Evolutionary conservation across 2,113 vertebrate genomes (phyloP).

Genomic region (Macquaria ambigua): DNA sequence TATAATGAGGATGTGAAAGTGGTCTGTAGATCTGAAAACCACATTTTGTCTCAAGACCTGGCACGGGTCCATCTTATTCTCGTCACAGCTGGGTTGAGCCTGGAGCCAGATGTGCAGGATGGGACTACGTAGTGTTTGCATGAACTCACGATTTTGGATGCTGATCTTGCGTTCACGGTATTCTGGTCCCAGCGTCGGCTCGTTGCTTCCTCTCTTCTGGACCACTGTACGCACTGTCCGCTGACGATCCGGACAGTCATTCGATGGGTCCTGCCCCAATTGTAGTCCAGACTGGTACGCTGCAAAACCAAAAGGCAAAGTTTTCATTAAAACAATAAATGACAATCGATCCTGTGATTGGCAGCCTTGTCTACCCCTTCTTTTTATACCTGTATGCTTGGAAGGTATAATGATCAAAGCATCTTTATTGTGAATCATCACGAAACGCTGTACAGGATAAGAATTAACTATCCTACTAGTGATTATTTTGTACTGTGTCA

Average conservation of each 20-base stretch:
- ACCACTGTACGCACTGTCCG: conserved; percentile 90
- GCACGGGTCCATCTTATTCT: neutral
- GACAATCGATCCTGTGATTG: neutral
- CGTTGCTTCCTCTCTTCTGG: conserved; percentile 89
- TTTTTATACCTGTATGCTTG: neutral
- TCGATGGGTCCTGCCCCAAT: conserved; percentile 91
- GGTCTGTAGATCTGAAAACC: neutral
- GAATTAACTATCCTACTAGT: neutral
- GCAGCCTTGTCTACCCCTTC: neutral
- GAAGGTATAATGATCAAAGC: neutral
- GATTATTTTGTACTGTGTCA: too few relatives aligned
- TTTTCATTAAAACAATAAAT: neutral
- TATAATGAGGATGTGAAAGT: neutral
- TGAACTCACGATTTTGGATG: conserved; percentile 92
- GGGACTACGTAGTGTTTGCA: too few relatives aligned
- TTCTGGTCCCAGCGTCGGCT: conserved; percentile 88
- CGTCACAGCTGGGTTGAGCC: neutral
- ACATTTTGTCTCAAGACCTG: neutral
- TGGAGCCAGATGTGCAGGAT: neutral
- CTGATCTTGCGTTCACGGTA: conserved; percentile 93
- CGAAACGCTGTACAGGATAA: neutral
- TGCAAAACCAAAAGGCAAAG: conserved; percentile 63
- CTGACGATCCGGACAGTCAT: conserved; percentile 92
- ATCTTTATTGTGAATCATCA: neutral
- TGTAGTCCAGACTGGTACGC: conserved; percentile 91